These are phyloP conservation scores for Grapholita molesta DNA, from an alignment of 1,140 invertebrate genomes.

Conservation along the genomic window DNA sequence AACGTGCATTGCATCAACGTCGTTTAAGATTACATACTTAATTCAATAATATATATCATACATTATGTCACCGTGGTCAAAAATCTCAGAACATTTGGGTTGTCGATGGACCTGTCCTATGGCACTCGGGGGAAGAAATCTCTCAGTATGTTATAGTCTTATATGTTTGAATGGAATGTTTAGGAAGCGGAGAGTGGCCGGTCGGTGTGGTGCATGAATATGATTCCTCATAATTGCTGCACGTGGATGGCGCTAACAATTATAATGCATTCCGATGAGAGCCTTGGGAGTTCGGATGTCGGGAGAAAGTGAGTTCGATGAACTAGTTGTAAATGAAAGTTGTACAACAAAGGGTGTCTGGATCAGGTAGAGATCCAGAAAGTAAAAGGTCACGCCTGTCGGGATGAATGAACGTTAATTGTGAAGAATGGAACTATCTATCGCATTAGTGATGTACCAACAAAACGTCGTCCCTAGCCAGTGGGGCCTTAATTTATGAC, in stretches of 20 bases:
- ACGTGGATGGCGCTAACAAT: conserved; percentile 47
- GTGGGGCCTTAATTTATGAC: not conserved
- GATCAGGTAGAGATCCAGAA: conserved; percentile 39
- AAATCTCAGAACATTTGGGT: too few species aligned
- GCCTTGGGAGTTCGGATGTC: conserved; percentile 48
- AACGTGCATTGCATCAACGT: too few species aligned
- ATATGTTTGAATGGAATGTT: conserved; percentile 31
- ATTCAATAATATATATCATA: too few species aligned
- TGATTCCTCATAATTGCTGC: not conserved
- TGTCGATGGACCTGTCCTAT: too few species aligned
- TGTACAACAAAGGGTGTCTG: conserved; percentile 44
- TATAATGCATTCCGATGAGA: conserved; percentile 70
- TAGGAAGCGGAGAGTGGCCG: conserved; percentile 23
- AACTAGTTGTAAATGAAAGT: conserved; percentile 64
- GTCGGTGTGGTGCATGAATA: not conserved
- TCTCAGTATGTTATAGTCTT: not conserved
- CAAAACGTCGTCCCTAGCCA: not conserved
- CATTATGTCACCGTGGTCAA: too few species aligned
- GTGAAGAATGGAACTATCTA: not conserved
- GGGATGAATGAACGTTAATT: not conserved
- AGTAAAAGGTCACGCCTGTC: conserved; percentile 34
- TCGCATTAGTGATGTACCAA: not conserved
- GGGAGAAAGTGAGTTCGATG: conserved; percentile 76
- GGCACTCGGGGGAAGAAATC: too few species aligned
- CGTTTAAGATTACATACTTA: too few species aligned